Evolutionary conservation across 1,140 invertebrate genomes (phyloP), one percentile per base, ranked within the genome.

Genomic region (Megalonaias nervosa): DNA sequence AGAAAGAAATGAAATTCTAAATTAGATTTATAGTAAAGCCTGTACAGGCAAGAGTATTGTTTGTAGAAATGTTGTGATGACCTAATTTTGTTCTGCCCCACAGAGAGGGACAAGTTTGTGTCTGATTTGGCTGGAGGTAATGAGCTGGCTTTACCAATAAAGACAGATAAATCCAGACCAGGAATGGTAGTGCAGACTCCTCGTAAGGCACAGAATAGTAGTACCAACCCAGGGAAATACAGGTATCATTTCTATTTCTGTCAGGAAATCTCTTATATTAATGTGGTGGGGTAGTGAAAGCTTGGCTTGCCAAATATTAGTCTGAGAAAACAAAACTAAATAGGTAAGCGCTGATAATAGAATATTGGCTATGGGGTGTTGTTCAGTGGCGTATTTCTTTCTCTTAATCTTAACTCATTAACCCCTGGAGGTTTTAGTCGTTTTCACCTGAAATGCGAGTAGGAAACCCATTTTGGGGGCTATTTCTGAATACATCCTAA

Each of bases 71-170:
- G 12, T 58, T 58, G 19, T 75, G 17, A 60, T 17, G 5, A 56
- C 2, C 19, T 56, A 69, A 19, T 69, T 38, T 48, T 5, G 70
- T 2, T 19, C 74, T 75, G n/a, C 74, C 38, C 83, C 79, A 13
- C 76, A 90, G 89, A 88, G 23, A 88, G 87, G 71, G 87, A 88
- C 60, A 67, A 67, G 15, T 90, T 87, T 67, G 61, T 90, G 65
- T 79, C 80, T 38, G 76, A 74, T 17, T 89, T 88, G 62, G 77
- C 75, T 70, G 89, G 88, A 17, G 88, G 85, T 67, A 89, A 88
- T 84, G 88, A 90, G 62, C 75, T 89, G 21, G 87, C 89, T 67
- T 85, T 87, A 48, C 81, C 85, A 9, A 74, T 88, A 19, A 86
- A 80, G 65, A 17, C 64, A 48, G 81, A 83, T 38, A 83, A 84